Conservation (phyloP, 2,113 vertebrate genomes). For the Hippocampus comes region DNA sequence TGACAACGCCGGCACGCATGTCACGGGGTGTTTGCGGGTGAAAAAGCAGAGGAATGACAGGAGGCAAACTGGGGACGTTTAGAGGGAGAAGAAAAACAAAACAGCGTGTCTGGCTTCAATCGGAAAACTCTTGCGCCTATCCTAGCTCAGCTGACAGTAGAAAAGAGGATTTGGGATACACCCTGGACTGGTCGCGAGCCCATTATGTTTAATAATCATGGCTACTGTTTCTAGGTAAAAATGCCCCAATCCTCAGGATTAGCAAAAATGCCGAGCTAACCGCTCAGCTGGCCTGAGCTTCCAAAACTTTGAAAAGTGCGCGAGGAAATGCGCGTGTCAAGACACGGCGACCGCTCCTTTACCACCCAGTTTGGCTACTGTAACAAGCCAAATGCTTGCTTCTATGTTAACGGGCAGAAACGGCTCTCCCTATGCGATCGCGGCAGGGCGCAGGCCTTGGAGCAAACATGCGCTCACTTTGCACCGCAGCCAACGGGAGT, state of each 20-base stretch:
- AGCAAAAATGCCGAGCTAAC: background rate
- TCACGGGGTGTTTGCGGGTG: constrained; percentile 9
- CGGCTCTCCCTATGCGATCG: constrained; percentile 36
- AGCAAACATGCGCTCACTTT: constrained; percentile 32
- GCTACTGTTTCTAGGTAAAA: too few relatives aligned
- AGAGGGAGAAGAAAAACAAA: constrained; percentile 14
- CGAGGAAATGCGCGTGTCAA: constrained; percentile 1
- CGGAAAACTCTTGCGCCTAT: background rate
- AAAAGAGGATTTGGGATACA: too few relatives aligned
- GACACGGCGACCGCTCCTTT: constrained; percentile 17
- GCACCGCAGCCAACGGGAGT: constrained; percentile 29
- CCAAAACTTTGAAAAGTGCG: background rate
- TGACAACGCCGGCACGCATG: constrained; percentile 44
- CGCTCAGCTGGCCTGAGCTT: background rate
- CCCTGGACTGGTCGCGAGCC: too few relatives aligned
- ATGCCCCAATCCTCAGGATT: too few relatives aligned
- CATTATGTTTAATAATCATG: too few relatives aligned
- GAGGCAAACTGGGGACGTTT: constrained; percentile 19
- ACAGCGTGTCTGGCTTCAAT: constrained; percentile 27
- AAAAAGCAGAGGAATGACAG: constrained; percentile 33
- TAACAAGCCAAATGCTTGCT: constrained; percentile 36
- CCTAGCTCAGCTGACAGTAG: too few relatives aligned
- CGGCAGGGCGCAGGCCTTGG: constrained; percentile 31
- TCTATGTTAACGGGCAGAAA: constrained; percentile 50
- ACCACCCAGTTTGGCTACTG: constrained; percentile 3